phyloP scores from a whole-genome alignment of 2,113 vertebrate species.

The Catharus fuscescens region DNA sequence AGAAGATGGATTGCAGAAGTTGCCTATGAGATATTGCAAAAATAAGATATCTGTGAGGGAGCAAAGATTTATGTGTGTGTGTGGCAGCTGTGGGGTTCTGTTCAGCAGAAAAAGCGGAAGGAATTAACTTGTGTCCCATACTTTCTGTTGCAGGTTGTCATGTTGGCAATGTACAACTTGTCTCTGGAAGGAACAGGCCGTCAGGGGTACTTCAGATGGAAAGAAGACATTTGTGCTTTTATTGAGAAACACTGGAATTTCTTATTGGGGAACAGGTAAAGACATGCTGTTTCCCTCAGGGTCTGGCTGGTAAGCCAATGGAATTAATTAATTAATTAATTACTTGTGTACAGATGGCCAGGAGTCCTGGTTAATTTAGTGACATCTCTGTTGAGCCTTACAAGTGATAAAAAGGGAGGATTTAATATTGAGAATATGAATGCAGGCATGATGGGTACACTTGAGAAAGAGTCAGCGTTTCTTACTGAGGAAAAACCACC shows the following conservation, averaged over 20 bases:
- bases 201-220: constrained; percentile 98
- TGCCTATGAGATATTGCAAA: constrained; percentile 14
- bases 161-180: constrained; percentile 99
- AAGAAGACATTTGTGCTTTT: constrained; percentile 98
- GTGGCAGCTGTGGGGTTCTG: background rate
- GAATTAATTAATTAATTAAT: background rate
- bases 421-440: background rate
- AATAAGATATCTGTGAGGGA: background rate
- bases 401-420: background rate
- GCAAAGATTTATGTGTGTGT: background rate
- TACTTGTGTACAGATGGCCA: background rate
- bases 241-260: constrained; percentile 98
- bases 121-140: background rate
- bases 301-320: background rate
- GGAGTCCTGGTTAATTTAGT: background rate
- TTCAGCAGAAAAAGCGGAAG: background rate
- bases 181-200: constrained; percentile 96
- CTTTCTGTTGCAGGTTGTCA: constrained; percentile 88
- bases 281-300: background rate
- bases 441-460: background rate
- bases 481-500: background rate
- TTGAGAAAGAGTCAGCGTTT: background rate
- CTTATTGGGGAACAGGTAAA: constrained; percentile 90
- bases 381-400: background rate
- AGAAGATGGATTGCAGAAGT: constrained; percentile 6